Base-by-base conservation (phyloP, 2,888 invertebrate genomes). In the Pemphredon lugubris region DNA sequence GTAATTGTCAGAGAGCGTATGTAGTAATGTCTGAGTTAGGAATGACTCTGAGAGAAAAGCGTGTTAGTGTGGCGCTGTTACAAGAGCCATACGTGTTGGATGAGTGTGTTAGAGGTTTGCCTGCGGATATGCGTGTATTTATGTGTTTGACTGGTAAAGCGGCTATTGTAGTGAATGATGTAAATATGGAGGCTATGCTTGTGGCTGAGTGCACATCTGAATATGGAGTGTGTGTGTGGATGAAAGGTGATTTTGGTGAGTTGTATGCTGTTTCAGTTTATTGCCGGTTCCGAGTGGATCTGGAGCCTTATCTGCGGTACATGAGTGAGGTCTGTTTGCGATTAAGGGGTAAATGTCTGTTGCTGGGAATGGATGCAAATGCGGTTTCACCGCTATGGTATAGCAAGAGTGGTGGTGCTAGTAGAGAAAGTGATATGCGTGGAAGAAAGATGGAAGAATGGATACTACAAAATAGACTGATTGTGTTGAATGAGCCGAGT, bases 321-420 rank as follows among this genome's bases (percentile, higher is more conserved):
- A 37, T 69, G 55, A 32, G n/a, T n/a, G 40, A 0, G 6, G 47
- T 0, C 54, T 69, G 16, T 0, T 5, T 14, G 21, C 13, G n/a
- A 1, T 3, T 2, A 0, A 34, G 7, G 0, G 47, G 58, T 0
- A 48, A 57, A 0, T 5, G 39, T 0, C 11, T 77, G 1, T 2
- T 83, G 2, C 5, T 77, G 0, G 76, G 77, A 0, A 70, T 78
- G 55, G 78, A 82, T 66, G 81, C 78, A 5, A 81, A 83, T 54
- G 79, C 79, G 0, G 53, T 71, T 2, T 79, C 78, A 0, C 72
- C 61, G 2, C 14, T 81, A 9, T 83, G 82, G 79, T 61, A 2
- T 1, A 58, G 58, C 5, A 58, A 58, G 37, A 30, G 51, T 1
- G 42, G 16, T 0, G 20, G 23, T 0, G 18, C 47, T 1, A 23